Base-by-base conservation (phyloP, 2,113 vertebrate species). In the Rana temporaria region DNA sequence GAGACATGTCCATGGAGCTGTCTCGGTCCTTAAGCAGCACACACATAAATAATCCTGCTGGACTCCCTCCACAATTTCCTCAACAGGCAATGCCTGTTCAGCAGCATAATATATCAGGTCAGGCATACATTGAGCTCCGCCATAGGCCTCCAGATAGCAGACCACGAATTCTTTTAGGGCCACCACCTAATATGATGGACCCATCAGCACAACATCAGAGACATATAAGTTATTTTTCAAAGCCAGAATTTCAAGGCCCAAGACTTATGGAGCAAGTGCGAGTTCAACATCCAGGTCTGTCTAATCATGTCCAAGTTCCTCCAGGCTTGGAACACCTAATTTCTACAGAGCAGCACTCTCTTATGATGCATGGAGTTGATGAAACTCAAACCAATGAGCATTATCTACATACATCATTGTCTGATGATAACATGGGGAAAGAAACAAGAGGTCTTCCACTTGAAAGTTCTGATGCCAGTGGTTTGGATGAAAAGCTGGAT, bases 81-180 rank as follows among this genome's bases (percentile, higher is more conserved):
- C 94, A 94, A 0, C 94, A 93, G 78, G 89, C 93, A 20, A 89
- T 95, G 26, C 91, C 94, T 0, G 87, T 95, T 24, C 97, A 95
- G 82, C 97, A 97, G 80, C 97, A 98, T 88, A 96, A 93, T 84
- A 95, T 98, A 82, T 90, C 96, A 91, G 96, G 97, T 0, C 97
- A 98, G 79, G 96, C 96, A 0, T 99, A 96, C 84, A 99, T 99
- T 0, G 98, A 99, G 85, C 88, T 99, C 17, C 92, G 97, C 0
- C 98, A 99, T 81, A 90, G 95, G 19, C 84, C 93, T 59, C 96
- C 96, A 0, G 96, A 98, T 0, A 94, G 91, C 52, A 91, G 97
- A 57, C 90, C 96, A 0, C 89, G 95, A 67, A 86, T 95, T 74
- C 92, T 95, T 38, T 97, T 96, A 52, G 84, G 79, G 16, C 77